These are phyloP conservation scores for Drosophila fuyamai DNA, from an alignment of 1,140 invertebrate species.

Conservation along the genomic window DNA sequence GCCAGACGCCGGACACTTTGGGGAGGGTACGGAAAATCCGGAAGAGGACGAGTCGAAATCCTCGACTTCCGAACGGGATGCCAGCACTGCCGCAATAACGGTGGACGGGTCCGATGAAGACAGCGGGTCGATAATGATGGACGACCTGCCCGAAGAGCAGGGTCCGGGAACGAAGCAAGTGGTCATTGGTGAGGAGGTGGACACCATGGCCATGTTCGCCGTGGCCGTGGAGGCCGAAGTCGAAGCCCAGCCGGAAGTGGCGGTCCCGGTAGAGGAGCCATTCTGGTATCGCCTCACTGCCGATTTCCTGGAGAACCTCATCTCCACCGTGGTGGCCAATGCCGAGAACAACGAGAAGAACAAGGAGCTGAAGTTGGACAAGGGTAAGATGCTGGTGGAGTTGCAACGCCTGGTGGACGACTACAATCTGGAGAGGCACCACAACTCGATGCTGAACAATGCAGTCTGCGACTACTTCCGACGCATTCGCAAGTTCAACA, in stretches of 20 bases:
- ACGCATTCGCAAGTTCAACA: conserved; percentile 13
- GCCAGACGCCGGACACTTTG: not conserved
- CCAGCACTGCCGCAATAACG: not conserved
- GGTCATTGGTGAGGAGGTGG: conserved; percentile 9
- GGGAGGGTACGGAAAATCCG: not conserved
- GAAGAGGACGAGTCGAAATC: conserved; percentile 9
- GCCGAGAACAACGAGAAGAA: not conserved
- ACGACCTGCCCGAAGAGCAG: conserved; percentile 11
- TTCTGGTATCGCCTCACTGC: conserved; percentile 10
- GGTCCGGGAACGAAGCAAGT: not conserved
- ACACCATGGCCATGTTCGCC: conserved; percentile 39
- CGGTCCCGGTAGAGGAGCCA: not conserved
- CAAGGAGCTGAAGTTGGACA: conserved; percentile 6
- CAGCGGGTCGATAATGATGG: not conserved
- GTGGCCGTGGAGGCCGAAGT: not conserved
- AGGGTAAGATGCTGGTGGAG: conserved; percentile 10
- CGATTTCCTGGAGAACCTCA: conserved; percentile 20
- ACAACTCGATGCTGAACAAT: not conserved
- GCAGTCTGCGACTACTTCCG: conserved; percentile 17
- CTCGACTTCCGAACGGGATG: not conserved
- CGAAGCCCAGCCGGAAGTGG: too few species aligned
- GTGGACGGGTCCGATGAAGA: conserved; percentile 9
- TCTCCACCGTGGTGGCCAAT: conserved; percentile 10
- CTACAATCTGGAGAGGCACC: not conserved
- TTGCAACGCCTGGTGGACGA: not conserved